These are phyloP conservation scores for Planococcus citri DNA, from an alignment of 1,140 invertebrate species.

Conservation along the genomic window DNA sequence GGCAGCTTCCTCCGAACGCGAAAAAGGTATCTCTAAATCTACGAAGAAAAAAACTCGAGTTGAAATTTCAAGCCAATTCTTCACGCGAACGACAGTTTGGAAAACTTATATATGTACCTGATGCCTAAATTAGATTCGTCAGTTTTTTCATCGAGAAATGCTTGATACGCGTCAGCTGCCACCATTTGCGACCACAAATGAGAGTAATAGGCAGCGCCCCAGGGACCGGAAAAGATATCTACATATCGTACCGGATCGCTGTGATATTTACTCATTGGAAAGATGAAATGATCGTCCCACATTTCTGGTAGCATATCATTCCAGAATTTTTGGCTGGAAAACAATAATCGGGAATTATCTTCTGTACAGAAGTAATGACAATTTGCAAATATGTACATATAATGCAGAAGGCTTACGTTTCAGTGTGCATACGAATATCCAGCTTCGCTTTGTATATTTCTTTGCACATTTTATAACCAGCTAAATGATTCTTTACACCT, in stretches of 20 bases:
- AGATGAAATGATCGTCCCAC: constrained; percentile 62
- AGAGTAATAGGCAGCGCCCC: constrained; percentile 57
- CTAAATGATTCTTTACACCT: constrained; percentile 53
- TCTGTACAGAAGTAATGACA: too few species aligned
- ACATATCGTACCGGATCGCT: constrained; percentile 65
- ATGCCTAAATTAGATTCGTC: constrained; percentile 31
- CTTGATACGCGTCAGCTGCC: constrained; percentile 75
- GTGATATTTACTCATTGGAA: constrained; percentile 61
- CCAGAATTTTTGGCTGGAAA: constrained; percentile 56
- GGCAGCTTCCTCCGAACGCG: constrained; percentile 61
- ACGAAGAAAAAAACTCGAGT: constrained; percentile 23
- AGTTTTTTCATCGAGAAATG: constrained; percentile 54
- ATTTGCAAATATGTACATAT: too few species aligned
- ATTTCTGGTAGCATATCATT: constrained; percentile 53
- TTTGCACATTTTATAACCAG: constrained; percentile 60
- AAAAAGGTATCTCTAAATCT: constrained; percentile 78
- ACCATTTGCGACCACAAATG: constrained; percentile 72
- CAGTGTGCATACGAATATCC: constrained; percentile 70
- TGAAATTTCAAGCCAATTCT: not conserved
- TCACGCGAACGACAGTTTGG: not conserved
- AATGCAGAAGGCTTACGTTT: constrained; percentile 36
- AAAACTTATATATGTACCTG: constrained; percentile 28
- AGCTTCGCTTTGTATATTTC: constrained; percentile 70
- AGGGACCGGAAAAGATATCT: constrained; percentile 56
- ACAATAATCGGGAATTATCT: constrained; percentile 19